A percentile compares a stretch with the other conserved stretches of the same genome.
Evolutionary conservation across 1,140 invertebrate species (phyloP).

Genomic region (Drosophila bocki): DNA sequence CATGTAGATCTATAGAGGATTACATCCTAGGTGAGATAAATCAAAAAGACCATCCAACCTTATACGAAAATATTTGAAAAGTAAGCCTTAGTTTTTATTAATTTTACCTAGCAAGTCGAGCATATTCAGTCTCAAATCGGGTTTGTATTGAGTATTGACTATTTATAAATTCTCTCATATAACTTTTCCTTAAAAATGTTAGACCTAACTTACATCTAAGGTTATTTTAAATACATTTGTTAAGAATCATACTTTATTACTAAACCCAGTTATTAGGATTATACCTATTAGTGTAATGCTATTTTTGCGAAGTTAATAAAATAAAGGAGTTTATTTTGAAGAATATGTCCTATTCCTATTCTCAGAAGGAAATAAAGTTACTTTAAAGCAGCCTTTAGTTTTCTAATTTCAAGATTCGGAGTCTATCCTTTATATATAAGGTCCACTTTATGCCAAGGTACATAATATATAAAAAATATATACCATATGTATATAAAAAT

Average conservation of each 20-base stretch:
- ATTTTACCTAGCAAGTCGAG: not conserved
- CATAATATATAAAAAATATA: no score
- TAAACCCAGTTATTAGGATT: not conserved
- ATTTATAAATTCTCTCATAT: not conserved
- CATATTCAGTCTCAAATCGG: not conserved
- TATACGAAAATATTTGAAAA: not conserved
- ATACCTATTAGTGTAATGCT: not conserved
- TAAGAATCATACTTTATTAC: not conserved
- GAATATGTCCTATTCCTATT: no score
- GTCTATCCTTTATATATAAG: no score
- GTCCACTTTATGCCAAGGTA: no score
- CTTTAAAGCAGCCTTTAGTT: no score
- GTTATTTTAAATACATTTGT: not conserved
- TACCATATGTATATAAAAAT: no score
- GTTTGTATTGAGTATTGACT: not conserved
- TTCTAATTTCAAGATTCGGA: no score
- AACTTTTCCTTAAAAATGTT: not conserved
- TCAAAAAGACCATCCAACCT: not conserved
- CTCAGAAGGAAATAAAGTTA: no score
- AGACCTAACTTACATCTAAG: not conserved
- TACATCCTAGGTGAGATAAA: conserved; percentile 8
- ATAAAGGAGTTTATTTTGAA: no score
- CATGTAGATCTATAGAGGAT: conserved; percentile 31
- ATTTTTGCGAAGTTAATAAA: no score
- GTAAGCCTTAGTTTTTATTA: not conserved